These are phyloP conservation scores for Ditylenchus dipsaci DNA, from an alignment of 1,140 invertebrate genomes.

Conservation along the genomic window DNA sequence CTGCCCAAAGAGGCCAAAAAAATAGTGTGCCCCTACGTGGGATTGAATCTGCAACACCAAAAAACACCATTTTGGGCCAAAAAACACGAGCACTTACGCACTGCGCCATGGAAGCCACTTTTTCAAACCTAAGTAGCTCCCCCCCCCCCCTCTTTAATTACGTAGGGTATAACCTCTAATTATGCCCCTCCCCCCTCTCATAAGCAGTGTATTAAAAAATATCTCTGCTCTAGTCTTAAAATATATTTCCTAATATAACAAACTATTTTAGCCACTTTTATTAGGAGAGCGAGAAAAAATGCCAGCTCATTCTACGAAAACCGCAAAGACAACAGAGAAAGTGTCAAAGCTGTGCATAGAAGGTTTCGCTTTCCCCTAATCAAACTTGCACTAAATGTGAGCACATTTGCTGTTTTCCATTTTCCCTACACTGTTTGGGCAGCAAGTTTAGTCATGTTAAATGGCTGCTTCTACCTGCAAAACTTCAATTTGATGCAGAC, in stretches of 20 bases:
- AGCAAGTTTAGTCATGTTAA: not conserved
- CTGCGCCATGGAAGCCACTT: too few relatives aligned
- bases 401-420: slow-evolving; percentile 5
- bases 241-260: not conserved
- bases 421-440: slow-evolving; percentile 5
- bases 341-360: not conserved
- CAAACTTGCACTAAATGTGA: slow-evolving; percentile 3
- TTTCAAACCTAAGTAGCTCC: too few relatives aligned
- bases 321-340: slow-evolving; percentile 5
- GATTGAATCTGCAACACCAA: too few relatives aligned
- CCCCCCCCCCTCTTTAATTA: too few relatives aligned
- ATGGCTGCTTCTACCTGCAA: not conserved
- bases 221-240: too few relatives aligned
- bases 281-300: not conserved
- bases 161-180: not conserved
- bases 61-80: too few relatives aligned
- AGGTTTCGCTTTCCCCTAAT: slow-evolving; percentile 11
- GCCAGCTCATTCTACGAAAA: not conserved
- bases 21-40: too few relatives aligned
- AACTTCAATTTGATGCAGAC: slow-evolving; percentile 5
- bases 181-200: too few relatives aligned
- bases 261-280: not conserved
- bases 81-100: too few relatives aligned
- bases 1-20: too few relatives aligned
- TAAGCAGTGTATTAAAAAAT: too few relatives aligned